Conservation (phyloP, 2,888 invertebrate species). For the Xestia sexstrigata region DNA sequence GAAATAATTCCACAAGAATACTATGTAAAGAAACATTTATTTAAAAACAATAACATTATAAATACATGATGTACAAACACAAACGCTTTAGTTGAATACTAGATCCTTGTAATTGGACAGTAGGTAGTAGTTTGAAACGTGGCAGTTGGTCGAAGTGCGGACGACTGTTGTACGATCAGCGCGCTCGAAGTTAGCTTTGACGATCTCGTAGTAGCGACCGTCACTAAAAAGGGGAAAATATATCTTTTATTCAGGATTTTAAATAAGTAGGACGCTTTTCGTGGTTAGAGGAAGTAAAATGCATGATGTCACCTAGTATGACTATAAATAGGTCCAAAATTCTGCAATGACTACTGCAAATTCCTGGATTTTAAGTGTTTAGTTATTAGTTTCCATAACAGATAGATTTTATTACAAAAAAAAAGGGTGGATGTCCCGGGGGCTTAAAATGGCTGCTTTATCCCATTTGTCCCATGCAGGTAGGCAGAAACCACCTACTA, state of each 20-base stretch:
- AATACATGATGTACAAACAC: constrained; percentile 20
- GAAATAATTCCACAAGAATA: background rate
- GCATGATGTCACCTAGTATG: background rate
- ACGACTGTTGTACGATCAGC: constrained; percentile 99
- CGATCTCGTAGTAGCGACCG: constrained; percentile 99
- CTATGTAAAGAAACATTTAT: constrained; percentile 45
- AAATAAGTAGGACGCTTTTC: background rate
- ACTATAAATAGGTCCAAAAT: background rate
- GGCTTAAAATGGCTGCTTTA: too few relatives aligned
- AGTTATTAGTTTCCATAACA: background rate
- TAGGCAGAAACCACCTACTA: background rate
- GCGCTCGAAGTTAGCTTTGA: constrained; percentile 99
- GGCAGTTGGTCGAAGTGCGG: constrained; percentile 98
- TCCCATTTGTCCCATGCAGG: background rate
- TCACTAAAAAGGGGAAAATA: constrained; percentile 92
- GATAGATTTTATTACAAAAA: background rate
- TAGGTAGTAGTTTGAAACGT: constrained; percentile 98
- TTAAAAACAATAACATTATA: constrained; percentile 50
- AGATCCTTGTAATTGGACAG: constrained; percentile 98
- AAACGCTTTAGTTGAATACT: constrained; percentile 95
- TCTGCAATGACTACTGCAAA: background rate
- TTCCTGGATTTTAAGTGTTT: background rate
- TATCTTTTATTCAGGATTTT: background rate
- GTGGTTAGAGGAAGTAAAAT: background rate
- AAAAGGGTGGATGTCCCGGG: too few relatives aligned